Evolutionary conservation across 1,140 invertebrate genomes (phyloP), one percentile per base, ranked within the genome.

Genomic region (Wiebesia pumilae): DNA sequence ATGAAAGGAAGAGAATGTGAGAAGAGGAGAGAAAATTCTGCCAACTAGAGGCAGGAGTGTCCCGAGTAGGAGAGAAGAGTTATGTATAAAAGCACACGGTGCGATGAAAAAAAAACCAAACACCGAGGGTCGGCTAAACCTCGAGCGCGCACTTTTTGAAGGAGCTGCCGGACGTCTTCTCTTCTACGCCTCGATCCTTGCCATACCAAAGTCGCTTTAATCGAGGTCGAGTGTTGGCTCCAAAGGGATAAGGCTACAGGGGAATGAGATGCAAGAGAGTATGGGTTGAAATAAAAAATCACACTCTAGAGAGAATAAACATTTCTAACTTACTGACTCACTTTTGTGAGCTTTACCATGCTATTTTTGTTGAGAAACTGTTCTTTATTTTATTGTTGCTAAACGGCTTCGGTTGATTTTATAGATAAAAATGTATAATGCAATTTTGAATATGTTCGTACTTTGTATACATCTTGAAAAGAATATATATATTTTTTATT

Each of bases 201-300:
- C 58, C 10, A n/a, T 9, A 65, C 51, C 43, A 24, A 86, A 89
- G 82, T 87, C 84, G 78, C 84, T 90, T 89, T 88, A 89, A 90
- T 90, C 88, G 88, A 89, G 89, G 88, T 89, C 87, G 85, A 89
- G 86, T 87, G 83, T 67, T 73, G 69, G 73, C 79, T 77, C 83
- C 73, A 87, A 82, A 82, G 67, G 85, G 89, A 86, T 35, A 33
- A 33, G 2, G 19, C 27, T 71, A 58, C 81, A 14, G 19, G 51
- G 19, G 51, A 54, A 54, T 16, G 16, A 54, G 67, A 81, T 71
- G 67, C 77, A 58, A 77, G 77, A 38, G 85, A 73, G 16, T 73
- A 19, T 16, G 2, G 10, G n/a, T 51, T 38, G 78, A 7, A 33
- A 62, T 14, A 80, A 62, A 80, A 80, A 69, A 69, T 33, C 65